Conservation (phyloP, 1,140 invertebrate genomes). For the Drosophila pandora region DNA sequence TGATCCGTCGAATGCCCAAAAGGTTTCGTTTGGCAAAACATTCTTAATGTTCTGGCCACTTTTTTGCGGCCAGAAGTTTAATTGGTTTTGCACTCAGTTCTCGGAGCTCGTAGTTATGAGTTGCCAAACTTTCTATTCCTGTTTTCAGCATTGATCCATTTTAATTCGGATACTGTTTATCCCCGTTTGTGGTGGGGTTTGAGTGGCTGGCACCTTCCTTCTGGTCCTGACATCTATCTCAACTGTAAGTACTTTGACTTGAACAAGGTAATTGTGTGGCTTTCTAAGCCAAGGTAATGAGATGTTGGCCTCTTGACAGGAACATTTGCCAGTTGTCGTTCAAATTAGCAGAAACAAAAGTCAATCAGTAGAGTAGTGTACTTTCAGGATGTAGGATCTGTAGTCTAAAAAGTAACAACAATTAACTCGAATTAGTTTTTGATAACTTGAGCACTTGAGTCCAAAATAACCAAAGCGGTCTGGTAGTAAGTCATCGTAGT, state of each 20-base stretch:
- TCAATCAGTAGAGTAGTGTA: conserved; percentile 39
- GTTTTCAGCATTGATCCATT: neutral
- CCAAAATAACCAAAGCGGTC: conserved; percentile 35
- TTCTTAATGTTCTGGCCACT: conserved; percentile 14
- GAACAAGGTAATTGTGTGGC: conserved; percentile 32
- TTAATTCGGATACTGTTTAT: conserved; percentile 6
- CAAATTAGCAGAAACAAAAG: neutral
- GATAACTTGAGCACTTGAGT: neutral
- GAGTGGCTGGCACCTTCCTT: too few species aligned
- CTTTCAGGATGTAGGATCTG: conserved; percentile 44
- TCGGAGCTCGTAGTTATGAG: conserved; percentile 19
- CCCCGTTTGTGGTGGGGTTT: neutral
- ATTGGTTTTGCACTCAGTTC: conserved; percentile 16
- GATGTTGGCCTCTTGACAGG: conserved; percentile 37
- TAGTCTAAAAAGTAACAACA: neutral
- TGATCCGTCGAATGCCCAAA: conserved; percentile 13
- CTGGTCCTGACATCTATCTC: conserved; percentile 4
- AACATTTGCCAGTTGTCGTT: conserved; percentile 1
- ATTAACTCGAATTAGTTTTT: neutral
- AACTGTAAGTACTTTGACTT: conserved; percentile 26
- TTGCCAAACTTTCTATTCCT: conserved; percentile 22
- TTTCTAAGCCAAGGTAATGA: conserved; percentile 46
- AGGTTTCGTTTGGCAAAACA: conserved; percentile 1
- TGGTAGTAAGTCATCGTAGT: conserved; percentile 43
- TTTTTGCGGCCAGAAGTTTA: conserved; percentile 27